Percentiles rank a stretch among this genome's conserved stretches.
Conservation (phyloP, 2,888 invertebrate genomes). For the Trissolcus brochymenae region DNA sequence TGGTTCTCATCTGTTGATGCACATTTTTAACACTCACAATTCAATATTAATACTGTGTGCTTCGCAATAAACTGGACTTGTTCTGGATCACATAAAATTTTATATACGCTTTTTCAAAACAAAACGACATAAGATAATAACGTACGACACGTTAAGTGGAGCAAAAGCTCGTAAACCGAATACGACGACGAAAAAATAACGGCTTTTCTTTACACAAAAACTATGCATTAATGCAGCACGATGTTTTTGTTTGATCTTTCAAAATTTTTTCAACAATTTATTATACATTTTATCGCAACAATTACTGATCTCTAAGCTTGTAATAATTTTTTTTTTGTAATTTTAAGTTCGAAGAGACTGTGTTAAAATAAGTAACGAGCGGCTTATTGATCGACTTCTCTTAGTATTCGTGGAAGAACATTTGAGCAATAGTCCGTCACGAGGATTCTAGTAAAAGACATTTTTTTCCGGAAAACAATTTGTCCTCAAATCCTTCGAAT, state of each 20-base stretch:
- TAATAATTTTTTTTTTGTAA: too few species aligned
- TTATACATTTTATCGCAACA: too few species aligned
- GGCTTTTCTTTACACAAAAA: too few species aligned
- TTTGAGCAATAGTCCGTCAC: constrained; percentile 5
- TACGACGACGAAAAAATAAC: constrained; percentile 8
- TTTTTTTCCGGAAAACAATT: constrained; percentile 19
- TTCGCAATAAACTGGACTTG: constrained; percentile 17
- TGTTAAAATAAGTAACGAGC: constrained; percentile 20
- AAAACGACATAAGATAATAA: constrained; percentile 19
- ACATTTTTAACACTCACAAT: constrained; percentile 3
- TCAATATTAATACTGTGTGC: constrained; percentile 6
- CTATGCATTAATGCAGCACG: too few species aligned
- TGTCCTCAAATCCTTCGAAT: constrained; percentile 15
- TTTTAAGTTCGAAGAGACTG: background rate
- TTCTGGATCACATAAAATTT: constrained; percentile 21
- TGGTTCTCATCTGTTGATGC: background rate
- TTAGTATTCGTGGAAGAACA: constrained; percentile 12
- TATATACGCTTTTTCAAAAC: constrained; percentile 14
- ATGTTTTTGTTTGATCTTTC: too few species aligned
- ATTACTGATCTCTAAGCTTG: too few species aligned
- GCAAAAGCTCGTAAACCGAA: constrained; percentile 11
- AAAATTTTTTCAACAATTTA: too few species aligned
- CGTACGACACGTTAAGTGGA: constrained; percentile 11
- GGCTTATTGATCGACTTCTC: constrained; percentile 20
- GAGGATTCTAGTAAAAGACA: constrained; percentile 24